Evolutionary conservation across 2,888 invertebrate species (phyloP).

Genomic region (Caenorhabditis macrosperma): DNA sequence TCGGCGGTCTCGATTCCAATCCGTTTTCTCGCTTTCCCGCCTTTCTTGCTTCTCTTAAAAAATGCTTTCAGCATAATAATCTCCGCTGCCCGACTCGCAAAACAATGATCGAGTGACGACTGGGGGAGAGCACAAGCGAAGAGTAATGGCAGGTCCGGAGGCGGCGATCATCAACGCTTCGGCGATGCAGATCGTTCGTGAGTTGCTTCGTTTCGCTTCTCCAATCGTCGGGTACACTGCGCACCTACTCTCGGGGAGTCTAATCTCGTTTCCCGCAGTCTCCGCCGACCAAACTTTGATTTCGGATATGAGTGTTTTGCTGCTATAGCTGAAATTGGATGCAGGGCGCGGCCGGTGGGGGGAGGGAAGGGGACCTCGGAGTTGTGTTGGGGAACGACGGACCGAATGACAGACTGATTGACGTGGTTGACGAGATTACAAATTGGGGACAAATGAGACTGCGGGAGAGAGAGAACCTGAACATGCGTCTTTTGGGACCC

Average conservation of each 20-base stretch:
- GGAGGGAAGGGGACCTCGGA: neutral
- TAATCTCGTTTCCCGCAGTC: neutral
- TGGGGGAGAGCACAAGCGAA: neutral
- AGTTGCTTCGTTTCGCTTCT: slow-evolving; percentile 25
- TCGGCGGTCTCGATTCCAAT: neutral
- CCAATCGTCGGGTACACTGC: neutral
- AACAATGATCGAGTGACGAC: slow-evolving; percentile 49
- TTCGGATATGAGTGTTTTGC: slow-evolving; percentile 17
- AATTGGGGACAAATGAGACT: slow-evolving; percentile 3
- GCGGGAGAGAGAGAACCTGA: neutral
- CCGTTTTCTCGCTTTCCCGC: slow-evolving; percentile 1
- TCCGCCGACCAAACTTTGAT: neutral
- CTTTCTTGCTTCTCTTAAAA: neutral
- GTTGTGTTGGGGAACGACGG: neutral
- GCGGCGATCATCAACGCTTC: slow-evolving; percentile 54
- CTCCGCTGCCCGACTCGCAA: neutral
- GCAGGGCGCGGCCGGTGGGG: neutral
- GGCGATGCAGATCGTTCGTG: slow-evolving; percentile 60
- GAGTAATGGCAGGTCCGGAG: slow-evolving; percentile 44
- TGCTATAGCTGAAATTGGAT: neutral
- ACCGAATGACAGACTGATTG: slow-evolving; percentile 47
- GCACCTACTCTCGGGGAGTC: neutral
- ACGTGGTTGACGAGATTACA: slow-evolving; percentile 45
- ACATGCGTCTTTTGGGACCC: neutral
- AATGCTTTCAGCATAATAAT: slow-evolving; percentile 14